phyloP scores from a whole-genome alignment of 2,797 vertebrate genomes.

The Acanthis flammea region DNA sequence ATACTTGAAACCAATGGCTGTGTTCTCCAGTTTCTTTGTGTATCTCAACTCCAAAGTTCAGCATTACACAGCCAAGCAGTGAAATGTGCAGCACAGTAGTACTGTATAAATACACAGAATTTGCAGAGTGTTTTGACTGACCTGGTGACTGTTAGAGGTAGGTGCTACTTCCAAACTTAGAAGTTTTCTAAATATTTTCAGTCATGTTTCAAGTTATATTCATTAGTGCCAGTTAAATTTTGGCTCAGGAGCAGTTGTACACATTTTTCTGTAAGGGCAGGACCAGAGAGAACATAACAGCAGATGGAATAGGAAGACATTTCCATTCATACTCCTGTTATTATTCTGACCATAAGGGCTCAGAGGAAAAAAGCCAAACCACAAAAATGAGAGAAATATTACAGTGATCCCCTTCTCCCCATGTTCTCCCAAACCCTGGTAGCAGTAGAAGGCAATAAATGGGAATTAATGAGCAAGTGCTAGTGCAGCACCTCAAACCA shows the following conservation, averaged over 20 bases:
- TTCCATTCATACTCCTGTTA: background rate
- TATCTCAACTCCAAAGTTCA: background rate
- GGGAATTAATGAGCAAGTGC: background rate
- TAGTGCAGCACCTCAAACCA: background rate
- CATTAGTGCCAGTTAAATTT: background rate
- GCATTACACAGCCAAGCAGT: background rate
- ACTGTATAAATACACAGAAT: background rate
- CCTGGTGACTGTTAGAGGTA: background rate
- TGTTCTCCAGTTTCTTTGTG: background rate
- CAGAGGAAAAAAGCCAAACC: background rate
- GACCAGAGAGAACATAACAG: background rate
- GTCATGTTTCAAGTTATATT: background rate
- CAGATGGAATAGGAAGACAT: conserved; percentile 2
- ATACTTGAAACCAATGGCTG: background rate
- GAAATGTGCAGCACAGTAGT: background rate
- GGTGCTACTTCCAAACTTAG: conserved; percentile 3
- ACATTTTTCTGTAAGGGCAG: background rate
- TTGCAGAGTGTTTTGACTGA: conserved; percentile 14
- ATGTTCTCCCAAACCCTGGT: background rate
- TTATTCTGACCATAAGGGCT: background rate
- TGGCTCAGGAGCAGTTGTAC: background rate
- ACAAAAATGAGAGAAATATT: background rate
- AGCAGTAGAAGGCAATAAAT: background rate
- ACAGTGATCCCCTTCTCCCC: background rate
- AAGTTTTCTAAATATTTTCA: conserved; percentile 24